Conservation (phyloP, 2,888 invertebrate species). For the Amiota minor region DNA sequence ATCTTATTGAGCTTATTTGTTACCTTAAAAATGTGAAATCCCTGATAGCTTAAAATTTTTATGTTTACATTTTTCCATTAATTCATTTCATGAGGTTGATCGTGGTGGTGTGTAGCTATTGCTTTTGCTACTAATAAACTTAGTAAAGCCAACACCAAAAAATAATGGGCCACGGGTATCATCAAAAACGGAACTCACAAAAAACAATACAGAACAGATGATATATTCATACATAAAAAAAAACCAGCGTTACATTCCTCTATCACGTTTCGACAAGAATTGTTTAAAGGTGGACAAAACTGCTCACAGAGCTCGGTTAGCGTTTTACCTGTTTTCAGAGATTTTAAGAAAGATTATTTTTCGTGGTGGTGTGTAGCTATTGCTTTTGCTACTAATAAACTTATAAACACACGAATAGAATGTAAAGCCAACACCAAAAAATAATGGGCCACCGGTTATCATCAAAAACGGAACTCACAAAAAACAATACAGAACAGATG, state of each 20-base stretch:
- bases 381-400: slow-evolving; percentile 15
- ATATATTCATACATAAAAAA: background rate
- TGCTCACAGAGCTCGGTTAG: no score
- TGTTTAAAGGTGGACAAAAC: no score
- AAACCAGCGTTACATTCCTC: slow-evolving; percentile 53
- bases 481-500: slow-evolving; percentile 31
- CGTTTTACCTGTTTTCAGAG: no score
- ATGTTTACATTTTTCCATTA: slow-evolving; percentile 70
- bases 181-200: slow-evolving; percentile 36
- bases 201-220: slow-evolving; percentile 31
- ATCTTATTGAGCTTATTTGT: slow-evolving; percentile 62
- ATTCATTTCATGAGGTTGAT: slow-evolving; percentile 58
- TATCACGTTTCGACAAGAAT: slow-evolving; percentile 57
- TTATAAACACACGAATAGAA: no score
- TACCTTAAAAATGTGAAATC: slow-evolving; percentile 67
- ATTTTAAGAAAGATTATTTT: no score
- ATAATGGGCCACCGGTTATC: background rate
- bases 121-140: slow-evolving; percentile 14
- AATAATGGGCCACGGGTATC: background rate
- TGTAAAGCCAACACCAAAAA: background rate
- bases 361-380: background rate
- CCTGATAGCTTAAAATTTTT: slow-evolving; percentile 69
- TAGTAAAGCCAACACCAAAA: background rate
- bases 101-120: no score
- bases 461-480: slow-evolving; percentile 36